These are phyloP conservation scores for Apodemus sylvaticus DNA, from an alignment of 2,113 vertebrate genomes.

Conservation along the genomic window DNA sequence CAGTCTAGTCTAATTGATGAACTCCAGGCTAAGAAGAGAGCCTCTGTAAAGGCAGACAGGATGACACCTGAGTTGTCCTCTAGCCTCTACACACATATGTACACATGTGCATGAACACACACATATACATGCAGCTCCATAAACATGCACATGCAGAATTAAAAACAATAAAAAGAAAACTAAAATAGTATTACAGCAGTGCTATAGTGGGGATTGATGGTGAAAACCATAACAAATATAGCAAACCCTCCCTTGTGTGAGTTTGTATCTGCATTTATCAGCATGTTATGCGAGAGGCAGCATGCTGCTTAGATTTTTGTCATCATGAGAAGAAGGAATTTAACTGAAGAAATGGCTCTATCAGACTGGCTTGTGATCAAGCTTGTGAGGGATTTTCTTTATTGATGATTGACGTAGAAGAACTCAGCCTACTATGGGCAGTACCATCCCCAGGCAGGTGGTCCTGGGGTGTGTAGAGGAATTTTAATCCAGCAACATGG, in stretches of 20 bases:
- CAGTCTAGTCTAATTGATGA: neutral
- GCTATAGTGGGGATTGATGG: neutral
- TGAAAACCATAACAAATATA: neutral
- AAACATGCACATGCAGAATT: neutral
- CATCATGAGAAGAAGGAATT: neutral
- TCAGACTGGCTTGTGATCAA: neutral
- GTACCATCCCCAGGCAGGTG: neutral
- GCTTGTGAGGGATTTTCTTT: neutral
- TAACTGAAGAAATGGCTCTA: neutral
- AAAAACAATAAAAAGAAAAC: neutral
- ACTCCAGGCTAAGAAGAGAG: neutral
- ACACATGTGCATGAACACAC: neutral
- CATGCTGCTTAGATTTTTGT: neutral
- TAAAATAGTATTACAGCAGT: neutral
- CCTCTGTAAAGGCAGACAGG: neutral
- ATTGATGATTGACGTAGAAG: neutral
- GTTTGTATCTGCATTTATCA: neutral
- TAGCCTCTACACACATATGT: neutral
- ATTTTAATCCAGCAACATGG: no score
- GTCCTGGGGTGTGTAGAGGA: neutral
- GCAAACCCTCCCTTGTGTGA: neutral
- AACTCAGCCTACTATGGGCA: neutral
- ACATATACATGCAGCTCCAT: neutral
- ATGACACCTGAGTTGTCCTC: neutral
- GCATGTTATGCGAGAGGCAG: neutral